Conservation (phyloP, 2,888 invertebrate species). For the Drosophila anomalipes region DNA sequence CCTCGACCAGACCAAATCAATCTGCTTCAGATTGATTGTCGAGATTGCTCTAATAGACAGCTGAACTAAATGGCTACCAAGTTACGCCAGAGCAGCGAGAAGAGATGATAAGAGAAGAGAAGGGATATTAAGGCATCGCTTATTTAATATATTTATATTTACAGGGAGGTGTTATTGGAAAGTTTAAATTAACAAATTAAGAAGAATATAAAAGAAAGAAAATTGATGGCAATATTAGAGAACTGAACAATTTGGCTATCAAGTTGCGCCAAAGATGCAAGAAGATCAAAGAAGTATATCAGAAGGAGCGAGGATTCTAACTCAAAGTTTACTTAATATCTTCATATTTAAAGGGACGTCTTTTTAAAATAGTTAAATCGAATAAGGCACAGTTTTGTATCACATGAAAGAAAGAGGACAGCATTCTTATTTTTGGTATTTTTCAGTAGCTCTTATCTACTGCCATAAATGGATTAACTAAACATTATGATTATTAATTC, state of each 20-base stretch:
- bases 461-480: neutral
- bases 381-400: neutral
- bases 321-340: neutral
- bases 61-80: constrained; percentile 12
- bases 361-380: neutral
- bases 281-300: neutral
- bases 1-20: constrained; percentile 51
- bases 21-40: constrained; percentile 51
- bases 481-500: neutral
- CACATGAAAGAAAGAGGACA: neutral
- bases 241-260: neutral
- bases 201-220: neutral
- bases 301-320: neutral
- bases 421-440: neutral
- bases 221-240: neutral
- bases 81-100: constrained; percentile 22
- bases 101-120: neutral
- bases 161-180: constrained; percentile 4
- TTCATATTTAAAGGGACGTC: neutral
- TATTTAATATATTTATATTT: constrained; percentile 5
- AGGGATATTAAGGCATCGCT: neutral
- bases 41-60: constrained; percentile 29
- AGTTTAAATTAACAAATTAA: neutral
- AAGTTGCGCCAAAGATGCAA: neutral
- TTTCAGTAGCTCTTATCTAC: neutral